These are phyloP conservation scores for Anableps anableps DNA, from an alignment of 2,797 vertebrate genomes.

Conservation along the genomic window DNA sequence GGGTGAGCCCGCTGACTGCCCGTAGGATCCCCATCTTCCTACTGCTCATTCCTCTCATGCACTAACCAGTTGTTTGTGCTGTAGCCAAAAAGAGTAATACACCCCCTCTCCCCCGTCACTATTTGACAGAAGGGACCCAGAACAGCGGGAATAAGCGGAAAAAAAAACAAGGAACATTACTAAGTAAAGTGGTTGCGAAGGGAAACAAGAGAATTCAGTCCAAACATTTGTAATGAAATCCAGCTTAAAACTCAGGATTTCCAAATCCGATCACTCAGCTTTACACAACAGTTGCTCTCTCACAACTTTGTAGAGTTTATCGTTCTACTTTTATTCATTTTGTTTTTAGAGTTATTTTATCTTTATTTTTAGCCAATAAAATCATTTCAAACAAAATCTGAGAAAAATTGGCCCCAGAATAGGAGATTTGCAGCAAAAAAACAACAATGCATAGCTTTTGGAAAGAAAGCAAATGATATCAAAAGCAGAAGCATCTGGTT, in stretches of 20 bases:
- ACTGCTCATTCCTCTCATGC: slow-evolving; percentile 44
- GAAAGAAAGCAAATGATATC: slow-evolving; percentile 6
- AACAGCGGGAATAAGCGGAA: slow-evolving; percentile 45
- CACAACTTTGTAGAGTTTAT: not conserved
- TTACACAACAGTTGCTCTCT: slow-evolving; percentile 26
- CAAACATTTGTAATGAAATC: slow-evolving; percentile 29
- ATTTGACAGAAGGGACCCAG: slow-evolving; percentile 34
- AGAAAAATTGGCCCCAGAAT: not conserved
- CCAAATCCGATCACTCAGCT: slow-evolving; percentile 31
- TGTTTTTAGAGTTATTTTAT: not conserved
- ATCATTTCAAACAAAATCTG: not conserved
- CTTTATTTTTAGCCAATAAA: slow-evolving; percentile 3
- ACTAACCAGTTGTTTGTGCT: slow-evolving; percentile 49
- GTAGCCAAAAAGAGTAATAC: slow-evolving; percentile 40
- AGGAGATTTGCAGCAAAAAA: slow-evolving; percentile 1
- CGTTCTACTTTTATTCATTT: not conserved
- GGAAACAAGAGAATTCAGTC: slow-evolving; percentile 38
- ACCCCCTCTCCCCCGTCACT: slow-evolving; percentile 9
- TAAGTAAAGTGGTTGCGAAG: slow-evolving; percentile 24
- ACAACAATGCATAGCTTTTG: slow-evolving; percentile 8
- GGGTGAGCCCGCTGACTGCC: slow-evolving; percentile 34
- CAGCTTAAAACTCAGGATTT: slow-evolving; percentile 33
- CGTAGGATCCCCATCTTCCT: slow-evolving; percentile 40
- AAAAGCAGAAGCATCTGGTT: slow-evolving; percentile 36
- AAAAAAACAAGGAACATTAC: slow-evolving; percentile 50